phyloP scores from a whole-genome alignment of 2,888 invertebrate genomes.

The Dicycla oo region DNA sequence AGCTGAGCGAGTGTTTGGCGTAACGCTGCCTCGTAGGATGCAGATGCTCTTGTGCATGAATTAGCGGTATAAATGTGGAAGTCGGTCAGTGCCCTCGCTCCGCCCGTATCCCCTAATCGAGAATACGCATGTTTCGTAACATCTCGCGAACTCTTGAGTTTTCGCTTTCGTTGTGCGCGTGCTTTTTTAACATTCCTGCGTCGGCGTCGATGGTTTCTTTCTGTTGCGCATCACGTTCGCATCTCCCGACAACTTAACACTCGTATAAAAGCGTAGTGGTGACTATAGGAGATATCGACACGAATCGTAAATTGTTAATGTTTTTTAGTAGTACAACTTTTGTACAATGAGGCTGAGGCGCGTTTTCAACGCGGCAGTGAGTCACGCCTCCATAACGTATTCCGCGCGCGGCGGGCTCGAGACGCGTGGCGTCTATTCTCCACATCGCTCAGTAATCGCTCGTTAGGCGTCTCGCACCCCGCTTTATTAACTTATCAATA shows the following conservation, averaged over 20 bases:
- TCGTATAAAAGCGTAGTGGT: conserved; percentile 64
- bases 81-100: conserved; percentile 88
- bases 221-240: conserved; percentile 76
- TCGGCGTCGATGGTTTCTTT: conserved; percentile 73
- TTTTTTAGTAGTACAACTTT: conserved; percentile 69
- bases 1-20: conserved; percentile 75
- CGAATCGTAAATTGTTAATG: conserved; percentile 78
- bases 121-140: conserved; percentile 85
- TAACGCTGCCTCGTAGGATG: conserved; percentile 77
- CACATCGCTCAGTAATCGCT: conserved; percentile 82
- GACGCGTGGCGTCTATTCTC: conserved; percentile 82
- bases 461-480: conserved; percentile 85
- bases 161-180: conserved; percentile 82
- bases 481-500: conserved; percentile 90
- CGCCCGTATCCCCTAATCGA: conserved; percentile 85
- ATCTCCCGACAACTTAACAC: conserved; percentile 57
- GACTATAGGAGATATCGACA: conserved; percentile 76
- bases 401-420: conserved; percentile 75
- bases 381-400: conserved; percentile 83
- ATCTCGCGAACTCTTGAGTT: conserved; percentile 79
- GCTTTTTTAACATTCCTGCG: conserved; percentile 74
- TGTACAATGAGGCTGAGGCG: conserved; percentile 67
- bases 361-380: conserved; percentile 73
- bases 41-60: conserved; percentile 87
- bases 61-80: conserved; percentile 88